Conservation (phyloP, 1,140 invertebrate species). For the Hypothenemus hampei region DNA sequence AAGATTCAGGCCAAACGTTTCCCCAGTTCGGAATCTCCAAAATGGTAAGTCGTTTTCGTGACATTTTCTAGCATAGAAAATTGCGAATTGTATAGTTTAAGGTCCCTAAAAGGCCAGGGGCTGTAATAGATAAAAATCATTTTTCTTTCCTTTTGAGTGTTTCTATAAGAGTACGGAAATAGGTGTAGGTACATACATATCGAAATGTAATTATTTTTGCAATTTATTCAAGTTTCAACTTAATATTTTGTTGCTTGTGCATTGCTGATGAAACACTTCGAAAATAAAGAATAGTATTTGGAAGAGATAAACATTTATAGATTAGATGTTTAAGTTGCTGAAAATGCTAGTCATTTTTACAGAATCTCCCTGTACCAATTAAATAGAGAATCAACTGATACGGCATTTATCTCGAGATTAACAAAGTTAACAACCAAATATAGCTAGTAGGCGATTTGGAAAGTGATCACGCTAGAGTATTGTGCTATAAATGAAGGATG, state of each 20-base stretch:
- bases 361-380: no score
- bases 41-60: slow-evolving; percentile 3
- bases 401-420: slow-evolving; percentile 5
- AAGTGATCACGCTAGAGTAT: slow-evolving; percentile 1
- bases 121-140: not conserved
- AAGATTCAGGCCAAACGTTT: slow-evolving; percentile 13
- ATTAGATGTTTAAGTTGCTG: no score
- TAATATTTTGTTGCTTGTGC: not conserved
- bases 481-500: not conserved
- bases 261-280: no score
- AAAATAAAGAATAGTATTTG: no score
- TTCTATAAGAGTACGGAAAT: not conserved
- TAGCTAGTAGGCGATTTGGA: slow-evolving; percentile 1
- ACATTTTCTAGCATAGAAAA: no score
- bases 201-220: not conserved
- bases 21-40: slow-evolving; percentile 9
- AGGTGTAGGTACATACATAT: no score
- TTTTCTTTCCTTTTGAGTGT: not conserved
- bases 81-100: no score
- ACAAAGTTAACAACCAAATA: not conserved
- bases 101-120: no score
- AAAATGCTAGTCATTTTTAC: no score
- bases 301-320: no score
- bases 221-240: not conserved
- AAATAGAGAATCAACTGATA: slow-evolving; percentile 6